Evolutionary conservation across 2,113 vertebrate species (phyloP).

Genomic region (Damaliscus lunatus): DNA sequence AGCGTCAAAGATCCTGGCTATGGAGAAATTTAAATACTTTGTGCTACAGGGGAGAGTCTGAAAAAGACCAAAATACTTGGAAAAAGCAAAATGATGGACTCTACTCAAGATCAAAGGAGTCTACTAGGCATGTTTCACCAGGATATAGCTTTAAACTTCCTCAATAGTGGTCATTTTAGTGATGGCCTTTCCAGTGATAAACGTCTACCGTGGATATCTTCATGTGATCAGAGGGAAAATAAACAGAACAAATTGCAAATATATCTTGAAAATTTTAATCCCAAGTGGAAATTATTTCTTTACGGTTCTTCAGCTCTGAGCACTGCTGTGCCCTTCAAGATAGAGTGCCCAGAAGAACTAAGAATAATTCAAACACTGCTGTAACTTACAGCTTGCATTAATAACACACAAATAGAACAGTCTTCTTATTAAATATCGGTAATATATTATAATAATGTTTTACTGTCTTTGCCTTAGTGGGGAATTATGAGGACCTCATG

Average conservation of each 20-base stretch:
- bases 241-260: not conserved
- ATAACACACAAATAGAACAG: slow-evolving; percentile 62
- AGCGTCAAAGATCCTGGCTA: slow-evolving; percentile 76
- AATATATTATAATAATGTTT: slow-evolving; percentile 76
- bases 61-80: slow-evolving; percentile 51
- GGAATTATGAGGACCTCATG: slow-evolving; percentile 79
- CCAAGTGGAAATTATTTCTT: slow-evolving; percentile 23
- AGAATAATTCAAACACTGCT: slow-evolving; percentile 22
- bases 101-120: slow-evolving; percentile 46
- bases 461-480: slow-evolving; percentile 75
- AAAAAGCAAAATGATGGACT: slow-evolving; percentile 45
- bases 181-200: not conserved
- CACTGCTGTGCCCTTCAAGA: slow-evolving; percentile 43
- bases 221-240: not conserved
- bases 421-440: slow-evolving; percentile 74
- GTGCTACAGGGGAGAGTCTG: slow-evolving; percentile 66
- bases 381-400: slow-evolving; percentile 36
- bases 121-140: not conserved
- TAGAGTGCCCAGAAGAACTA: not conserved
- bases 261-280: slow-evolving; percentile 6
- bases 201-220: not conserved
- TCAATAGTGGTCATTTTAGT: not conserved
- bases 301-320: not conserved
- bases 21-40: slow-evolving; percentile 59
- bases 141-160: not conserved